Percentiles rank a stretch among this genome's conserved stretches.
These are phyloP conservation scores for Buathra laborator DNA, from an alignment of 2,888 invertebrate genomes.

Conservation along the genomic window DNA sequence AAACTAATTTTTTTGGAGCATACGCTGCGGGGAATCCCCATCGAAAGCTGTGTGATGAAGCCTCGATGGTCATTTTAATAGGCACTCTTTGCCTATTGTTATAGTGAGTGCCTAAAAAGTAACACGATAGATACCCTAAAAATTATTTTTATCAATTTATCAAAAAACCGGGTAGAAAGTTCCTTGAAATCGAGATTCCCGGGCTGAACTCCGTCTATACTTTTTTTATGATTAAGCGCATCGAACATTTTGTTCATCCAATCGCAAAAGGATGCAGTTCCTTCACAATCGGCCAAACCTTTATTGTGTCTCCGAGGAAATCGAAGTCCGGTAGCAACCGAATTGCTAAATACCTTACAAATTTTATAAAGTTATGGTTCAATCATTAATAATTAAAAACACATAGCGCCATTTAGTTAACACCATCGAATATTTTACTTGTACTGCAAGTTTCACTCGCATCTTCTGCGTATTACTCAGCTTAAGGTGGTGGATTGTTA, in stretches of 20 bases:
- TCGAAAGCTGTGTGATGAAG: too few relatives aligned
- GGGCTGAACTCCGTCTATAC: conserved; percentile 39
- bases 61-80: too few relatives aligned
- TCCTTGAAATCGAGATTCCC: conserved; percentile 61
- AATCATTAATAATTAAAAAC: neutral
- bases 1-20: too few relatives aligned
- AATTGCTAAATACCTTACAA: conserved; percentile 61
- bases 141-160: too few relatives aligned
- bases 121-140: neutral
- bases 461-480: conserved; percentile 52
- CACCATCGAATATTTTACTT: conserved; percentile 39
- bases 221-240: conserved; percentile 61
- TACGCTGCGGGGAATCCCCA: too few relatives aligned
- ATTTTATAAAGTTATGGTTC: neutral
- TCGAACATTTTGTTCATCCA: conserved; percentile 65
- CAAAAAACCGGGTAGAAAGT: neutral
- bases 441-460: conserved; percentile 53
- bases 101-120: too few relatives aligned
- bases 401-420: neutral
- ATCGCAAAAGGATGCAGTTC: conserved; percentile 59
- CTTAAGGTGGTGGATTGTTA: conserved; percentile 42
- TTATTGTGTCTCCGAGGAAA: conserved; percentile 42
- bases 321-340: conserved; percentile 59
- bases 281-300: conserved; percentile 55
- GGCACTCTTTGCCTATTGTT: too few relatives aligned